A percentile compares a stretch with the other conserved stretches of the same genome.
phyloP scores from a whole-genome alignment of 1,140 invertebrate genomes.

The Mylabris phalerata region DNA sequence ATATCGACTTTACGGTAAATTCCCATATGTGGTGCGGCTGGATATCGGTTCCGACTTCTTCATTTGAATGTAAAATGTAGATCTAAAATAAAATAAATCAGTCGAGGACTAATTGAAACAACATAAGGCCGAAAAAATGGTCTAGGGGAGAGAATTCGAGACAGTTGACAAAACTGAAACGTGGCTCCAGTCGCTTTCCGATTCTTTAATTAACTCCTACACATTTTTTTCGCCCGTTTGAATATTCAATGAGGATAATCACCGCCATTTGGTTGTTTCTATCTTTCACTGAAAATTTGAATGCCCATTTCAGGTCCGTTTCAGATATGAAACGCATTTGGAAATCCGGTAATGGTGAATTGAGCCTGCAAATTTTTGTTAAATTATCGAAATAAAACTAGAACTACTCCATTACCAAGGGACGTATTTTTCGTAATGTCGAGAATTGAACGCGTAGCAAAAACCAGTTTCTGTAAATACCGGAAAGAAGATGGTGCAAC shows the following conservation, averaged over 20 bases:
- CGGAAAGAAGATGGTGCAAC: constrained; percentile 48
- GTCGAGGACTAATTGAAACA: no score
- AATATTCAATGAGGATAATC: no score
- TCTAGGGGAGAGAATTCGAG: no score
- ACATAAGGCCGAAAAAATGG: no score
- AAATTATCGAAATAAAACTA: neutral
- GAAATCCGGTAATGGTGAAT: constrained; percentile 41
- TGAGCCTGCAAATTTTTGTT: constrained; percentile 1
- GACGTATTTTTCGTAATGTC: constrained; percentile 46
- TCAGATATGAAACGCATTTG: constrained; percentile 52
- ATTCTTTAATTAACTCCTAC: no score
- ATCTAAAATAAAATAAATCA: constrained; percentile 41
- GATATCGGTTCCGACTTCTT: constrained; percentile 57
- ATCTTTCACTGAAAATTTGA: constrained; percentile 47
- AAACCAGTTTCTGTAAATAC: constrained; percentile 64
- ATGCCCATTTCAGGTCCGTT: constrained; percentile 56
- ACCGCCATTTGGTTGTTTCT: no score
- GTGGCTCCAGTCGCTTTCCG: no score
- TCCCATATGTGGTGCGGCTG: constrained; percentile 63
- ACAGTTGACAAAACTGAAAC: no score
- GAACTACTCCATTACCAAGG: constrained; percentile 42
- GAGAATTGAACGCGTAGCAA: constrained; percentile 62
- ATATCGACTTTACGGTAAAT: constrained; percentile 51
- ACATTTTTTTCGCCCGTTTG: no score
- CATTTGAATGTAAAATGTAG: constrained; percentile 59